Conservation (phyloP, 2,888 invertebrate species). For the Apocheima hispidaria region DNA sequence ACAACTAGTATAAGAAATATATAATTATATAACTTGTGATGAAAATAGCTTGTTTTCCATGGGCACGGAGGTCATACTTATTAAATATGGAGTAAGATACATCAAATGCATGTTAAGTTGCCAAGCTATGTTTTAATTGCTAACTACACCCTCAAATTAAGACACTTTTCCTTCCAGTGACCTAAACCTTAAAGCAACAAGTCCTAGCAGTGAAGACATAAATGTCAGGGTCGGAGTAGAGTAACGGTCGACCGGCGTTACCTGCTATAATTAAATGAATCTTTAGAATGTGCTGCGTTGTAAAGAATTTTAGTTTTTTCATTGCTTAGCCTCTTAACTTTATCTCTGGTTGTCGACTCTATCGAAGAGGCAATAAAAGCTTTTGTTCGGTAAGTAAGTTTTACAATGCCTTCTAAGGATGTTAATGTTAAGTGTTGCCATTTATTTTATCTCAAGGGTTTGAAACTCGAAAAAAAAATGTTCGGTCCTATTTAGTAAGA, state of each 20-base stretch:
- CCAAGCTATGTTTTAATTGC: neutral
- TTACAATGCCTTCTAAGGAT: slow-evolving; percentile 21
- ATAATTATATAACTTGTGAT: too few relatives aligned
- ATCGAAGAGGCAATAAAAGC: slow-evolving; percentile 31
- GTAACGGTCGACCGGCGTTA: slow-evolving; percentile 46
- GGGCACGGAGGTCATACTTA: too few relatives aligned
- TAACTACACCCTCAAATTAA: slow-evolving; percentile 1
- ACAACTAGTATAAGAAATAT: too few relatives aligned
- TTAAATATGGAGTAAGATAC: too few relatives aligned
- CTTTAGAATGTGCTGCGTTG: slow-evolving; percentile 67
- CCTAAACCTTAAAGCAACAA: slow-evolving; percentile 36
- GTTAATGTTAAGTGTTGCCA: slow-evolving; percentile 5
- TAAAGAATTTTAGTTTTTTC: slow-evolving; percentile 49
- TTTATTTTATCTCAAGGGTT: neutral
- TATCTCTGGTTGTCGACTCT: slow-evolving; percentile 41
- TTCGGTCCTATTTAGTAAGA: too few relatives aligned
- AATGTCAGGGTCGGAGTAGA: slow-evolving; percentile 36
- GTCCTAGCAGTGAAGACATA: slow-evolving; percentile 47
- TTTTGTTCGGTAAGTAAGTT: slow-evolving; percentile 19
- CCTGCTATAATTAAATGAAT: slow-evolving; percentile 67
- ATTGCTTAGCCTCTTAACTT: slow-evolving; percentile 38
- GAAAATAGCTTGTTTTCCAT: too few relatives aligned
- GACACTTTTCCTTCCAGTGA: slow-evolving; percentile 24
- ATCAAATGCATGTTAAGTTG: neutral
- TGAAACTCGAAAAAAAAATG: neutral